Evolutionary conservation across 2,113 vertebrate genomes (phyloP).

Genomic region (Hippocampus zosterae): DNA sequence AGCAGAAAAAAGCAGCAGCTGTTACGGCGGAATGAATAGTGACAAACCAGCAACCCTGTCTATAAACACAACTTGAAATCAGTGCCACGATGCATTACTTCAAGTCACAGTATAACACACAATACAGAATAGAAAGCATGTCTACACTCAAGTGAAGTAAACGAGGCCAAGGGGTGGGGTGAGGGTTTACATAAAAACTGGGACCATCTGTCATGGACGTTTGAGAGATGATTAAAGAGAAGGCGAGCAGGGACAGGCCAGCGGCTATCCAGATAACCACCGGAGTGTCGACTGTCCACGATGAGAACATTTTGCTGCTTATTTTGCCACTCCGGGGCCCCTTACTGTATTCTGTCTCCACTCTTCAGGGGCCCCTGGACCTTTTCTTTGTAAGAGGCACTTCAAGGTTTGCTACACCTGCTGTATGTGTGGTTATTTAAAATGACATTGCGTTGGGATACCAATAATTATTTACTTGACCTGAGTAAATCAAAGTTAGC

Average conservation of each 20-base stretch:
- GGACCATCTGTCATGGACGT: background rate
- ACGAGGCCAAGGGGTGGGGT: background rate
- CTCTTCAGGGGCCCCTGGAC: constrained; percentile 2
- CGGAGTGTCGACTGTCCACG: background rate
- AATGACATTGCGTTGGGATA: background rate
- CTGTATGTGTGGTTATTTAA: background rate
- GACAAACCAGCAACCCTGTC: background rate
- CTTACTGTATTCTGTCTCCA: constrained; percentile 12
- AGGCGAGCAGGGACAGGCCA: background rate
- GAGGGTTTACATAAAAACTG: background rate
- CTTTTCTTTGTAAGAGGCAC: background rate
- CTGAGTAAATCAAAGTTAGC: background rate
- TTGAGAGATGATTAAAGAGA: constrained; percentile 13
- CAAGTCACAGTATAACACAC: background rate
- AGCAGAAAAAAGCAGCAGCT: constrained; percentile 78
- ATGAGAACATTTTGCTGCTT: constrained; percentile 1
- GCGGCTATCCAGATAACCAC: constrained; percentile 18
- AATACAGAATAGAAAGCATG: background rate
- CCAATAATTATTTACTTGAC: background rate
- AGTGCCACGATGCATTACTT: background rate
- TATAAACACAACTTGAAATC: background rate
- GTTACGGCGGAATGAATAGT: constrained; percentile 28
- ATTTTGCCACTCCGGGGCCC: background rate
- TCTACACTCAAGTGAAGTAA: background rate
- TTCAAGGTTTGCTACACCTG: background rate